Base-by-base conservation (phyloP, 2,113 vertebrate species). In the Dipodomys stephensi region DNA sequence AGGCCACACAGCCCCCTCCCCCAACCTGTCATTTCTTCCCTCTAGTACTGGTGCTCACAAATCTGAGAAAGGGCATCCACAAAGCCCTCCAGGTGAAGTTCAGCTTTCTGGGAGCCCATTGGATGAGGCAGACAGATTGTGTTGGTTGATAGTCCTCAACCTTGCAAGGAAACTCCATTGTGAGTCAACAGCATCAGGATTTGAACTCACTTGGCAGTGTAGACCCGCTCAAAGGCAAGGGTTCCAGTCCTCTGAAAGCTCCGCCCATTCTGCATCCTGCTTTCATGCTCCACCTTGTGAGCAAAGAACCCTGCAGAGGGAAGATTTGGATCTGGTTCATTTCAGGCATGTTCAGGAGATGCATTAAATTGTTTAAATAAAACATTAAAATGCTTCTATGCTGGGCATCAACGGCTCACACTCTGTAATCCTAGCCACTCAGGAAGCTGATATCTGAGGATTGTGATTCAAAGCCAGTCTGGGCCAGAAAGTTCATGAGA, bases 141-240 rank as follows among this genome's bases (percentile, higher is more conserved):
- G 60, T 53, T 86, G 16, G 64, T 27, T 7, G 28, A 28, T 4
- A 68, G 44, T n/a, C 28, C 5, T 79, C 64, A 23, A 10, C 60
- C 65, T 25, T 0, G 2, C 13, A 65, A 35, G 44, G 27, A 67
- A 39, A 13, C 27, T 67, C 78, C 57, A 49, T 32, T n/a, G 20
- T n/a, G 9, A n/a, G 62, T 69, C 64, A 68, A 22, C 12, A 71
- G 6, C 13, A 74, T 23, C 13, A n/a, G 67, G 28, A 60, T 95
- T 93, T 69, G 72, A 89, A 99, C 99, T 99, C 97, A 99, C 99
- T 98, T 99, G 97, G 99, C 99, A 91, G 98, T 99, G 88, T 98
- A 99, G 90, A 99, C 98, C 0, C 99, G 98, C 27, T 99, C 98
- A 5, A 99, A 99, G 83, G 98, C 96, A 1, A 98, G 90, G 0